phyloP scores from a whole-genome alignment of 2,113 vertebrate species.

The Tenrec ecaudatus region DNA sequence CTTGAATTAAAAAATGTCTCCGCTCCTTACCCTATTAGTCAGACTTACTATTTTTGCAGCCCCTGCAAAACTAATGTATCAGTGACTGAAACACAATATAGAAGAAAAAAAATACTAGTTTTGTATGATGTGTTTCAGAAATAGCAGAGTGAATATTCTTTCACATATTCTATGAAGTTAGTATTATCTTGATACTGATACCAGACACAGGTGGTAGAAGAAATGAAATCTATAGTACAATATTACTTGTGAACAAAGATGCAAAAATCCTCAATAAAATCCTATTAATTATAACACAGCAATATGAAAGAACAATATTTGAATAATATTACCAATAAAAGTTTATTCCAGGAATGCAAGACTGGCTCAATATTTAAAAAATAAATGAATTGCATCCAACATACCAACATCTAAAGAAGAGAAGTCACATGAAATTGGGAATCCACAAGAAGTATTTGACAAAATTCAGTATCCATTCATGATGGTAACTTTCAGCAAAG shows the following conservation, averaged over 20 bases:
- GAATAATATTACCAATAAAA: neutral
- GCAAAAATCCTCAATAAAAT: neutral
- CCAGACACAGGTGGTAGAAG: neutral
- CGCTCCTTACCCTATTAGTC: neutral
- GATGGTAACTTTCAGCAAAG: neutral
- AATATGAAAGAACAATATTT: neutral
- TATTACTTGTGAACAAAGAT: no score
- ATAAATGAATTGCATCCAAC: neutral
- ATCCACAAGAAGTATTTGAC: neutral
- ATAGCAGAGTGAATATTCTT: neutral
- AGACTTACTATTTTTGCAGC: constrained; percentile 14
- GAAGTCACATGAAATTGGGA: neutral
- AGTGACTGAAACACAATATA: constrained; percentile 6
- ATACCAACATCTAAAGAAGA: constrained; percentile 19
- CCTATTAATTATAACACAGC: neutral
- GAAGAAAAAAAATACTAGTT: constrained; percentile 5
- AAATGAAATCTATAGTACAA: neutral
- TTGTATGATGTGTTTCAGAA: neutral
- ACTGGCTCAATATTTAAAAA: constrained; percentile 5
- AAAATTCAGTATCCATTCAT: neutral
- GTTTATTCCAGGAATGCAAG: constrained; percentile 13
- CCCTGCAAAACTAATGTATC: constrained; percentile 1
- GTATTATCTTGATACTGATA: neutral
- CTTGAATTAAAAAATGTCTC: neutral
- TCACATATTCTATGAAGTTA: neutral